Evolutionary conservation across 1,140 invertebrate species (phyloP).

Genomic region (Mylabris phalerata): DNA sequence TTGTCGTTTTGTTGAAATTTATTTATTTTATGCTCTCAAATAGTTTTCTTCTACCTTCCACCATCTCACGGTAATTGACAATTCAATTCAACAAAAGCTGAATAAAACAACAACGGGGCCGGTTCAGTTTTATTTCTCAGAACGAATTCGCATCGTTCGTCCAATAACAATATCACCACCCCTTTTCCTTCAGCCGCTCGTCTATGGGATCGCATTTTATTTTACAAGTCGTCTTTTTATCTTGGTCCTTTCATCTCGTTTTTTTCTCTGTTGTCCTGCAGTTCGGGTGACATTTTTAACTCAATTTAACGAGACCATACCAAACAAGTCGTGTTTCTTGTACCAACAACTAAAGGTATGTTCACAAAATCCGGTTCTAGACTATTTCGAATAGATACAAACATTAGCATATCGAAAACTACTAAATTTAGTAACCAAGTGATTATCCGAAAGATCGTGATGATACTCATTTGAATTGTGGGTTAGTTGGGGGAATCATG

Average conservation of each 20-base stretch:
- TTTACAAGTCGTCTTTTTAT: not conserved
- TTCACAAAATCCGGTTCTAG: not conserved
- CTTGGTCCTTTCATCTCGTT: conserved; percentile 10
- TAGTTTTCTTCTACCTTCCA: too few relatives aligned
- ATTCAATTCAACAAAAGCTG: too few relatives aligned
- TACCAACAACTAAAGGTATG: conserved; percentile 8
- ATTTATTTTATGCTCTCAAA: too few relatives aligned
- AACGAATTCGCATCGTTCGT: not conserved
- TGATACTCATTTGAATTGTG: too few relatives aligned
- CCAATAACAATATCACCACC: not conserved
- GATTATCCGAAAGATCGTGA: too few relatives aligned
- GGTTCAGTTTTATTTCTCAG: not conserved
- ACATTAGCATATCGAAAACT: too few relatives aligned
- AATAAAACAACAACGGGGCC: too few relatives aligned
- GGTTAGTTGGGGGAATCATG: too few relatives aligned
- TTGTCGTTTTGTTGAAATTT: too few relatives aligned
- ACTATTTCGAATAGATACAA: not conserved
- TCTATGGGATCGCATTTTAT: too few relatives aligned
- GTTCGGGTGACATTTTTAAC: conserved; percentile 22
- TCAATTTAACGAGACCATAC: conserved; percentile 19
- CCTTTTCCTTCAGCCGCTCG: not conserved
- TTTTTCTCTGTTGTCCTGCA: conserved; percentile 6
- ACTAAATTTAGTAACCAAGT: too few relatives aligned
- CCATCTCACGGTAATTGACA: too few relatives aligned
- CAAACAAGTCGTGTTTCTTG: conserved; percentile 3